phyloP scores from a whole-genome alignment of 2,797 vertebrate species.

The Antennarius maculatus region DNA sequence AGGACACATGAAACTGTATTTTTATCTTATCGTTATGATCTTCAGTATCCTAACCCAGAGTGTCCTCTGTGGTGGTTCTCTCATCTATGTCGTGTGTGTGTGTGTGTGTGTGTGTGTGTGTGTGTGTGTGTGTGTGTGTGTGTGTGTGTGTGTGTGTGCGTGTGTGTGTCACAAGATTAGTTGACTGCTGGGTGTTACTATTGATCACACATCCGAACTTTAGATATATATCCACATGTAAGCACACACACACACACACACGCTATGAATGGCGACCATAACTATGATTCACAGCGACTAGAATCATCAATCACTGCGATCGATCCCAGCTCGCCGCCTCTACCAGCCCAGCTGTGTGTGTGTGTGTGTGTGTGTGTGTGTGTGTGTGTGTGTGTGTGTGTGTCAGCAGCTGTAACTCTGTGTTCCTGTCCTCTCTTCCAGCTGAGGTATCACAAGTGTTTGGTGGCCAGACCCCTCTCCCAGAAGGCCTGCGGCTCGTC shows the following conservation, averaged over 20 bases:
- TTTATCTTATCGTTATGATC: conserved; percentile 19
- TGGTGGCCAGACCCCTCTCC: conserved; percentile 94
- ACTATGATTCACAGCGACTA: conserved; percentile 59
- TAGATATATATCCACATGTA: conserved; percentile 47
- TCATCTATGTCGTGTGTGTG: conserved; percentile 27
- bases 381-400: neutral
- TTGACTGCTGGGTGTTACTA: conserved; percentile 39
- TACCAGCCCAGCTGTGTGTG: conserved; percentile 14
- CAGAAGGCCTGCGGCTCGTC: conserved; percentile 91
- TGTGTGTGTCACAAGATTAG: conserved; percentile 44
- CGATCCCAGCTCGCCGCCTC: conserved; percentile 57
- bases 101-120: conserved; percentile 12
- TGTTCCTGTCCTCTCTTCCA: conserved; percentile 61
- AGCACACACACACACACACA: conserved; percentile 12
- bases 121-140: conserved; percentile 12
- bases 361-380: neutral
- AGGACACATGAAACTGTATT: neutral
- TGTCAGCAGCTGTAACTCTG: conserved; percentile 51
- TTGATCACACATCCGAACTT: conserved; percentile 64
- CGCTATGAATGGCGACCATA: conserved; percentile 12
- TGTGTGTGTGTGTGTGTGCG: conserved; percentile 4
- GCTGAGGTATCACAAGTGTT: conserved; percentile 98
- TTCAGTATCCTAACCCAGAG: conserved; percentile 10
- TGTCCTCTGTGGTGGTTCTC: conserved; percentile 24
- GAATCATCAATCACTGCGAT: conserved; percentile 69